A percentile compares a stretch with the other conserved stretches of the same genome.
Evolutionary conservation across 1,140 invertebrate genomes (phyloP).

Genomic region (Rhopalosiphum maidis): DNA sequence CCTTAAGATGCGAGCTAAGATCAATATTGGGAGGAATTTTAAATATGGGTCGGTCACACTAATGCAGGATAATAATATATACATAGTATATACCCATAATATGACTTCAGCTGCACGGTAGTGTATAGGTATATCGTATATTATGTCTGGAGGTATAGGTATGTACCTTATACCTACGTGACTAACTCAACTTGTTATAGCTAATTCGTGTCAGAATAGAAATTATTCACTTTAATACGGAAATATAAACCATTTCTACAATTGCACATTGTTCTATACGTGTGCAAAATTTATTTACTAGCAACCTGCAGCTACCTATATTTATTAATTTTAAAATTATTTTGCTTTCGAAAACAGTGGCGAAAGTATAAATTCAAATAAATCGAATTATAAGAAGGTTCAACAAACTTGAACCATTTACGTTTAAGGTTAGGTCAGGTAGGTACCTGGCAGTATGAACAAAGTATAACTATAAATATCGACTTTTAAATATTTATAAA

Average conservation of each 20-base stretch:
- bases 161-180: neutral
- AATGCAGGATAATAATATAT: neutral
- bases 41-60: neutral
- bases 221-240: conserved; percentile 26
- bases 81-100: neutral
- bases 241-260: conserved; percentile 23
- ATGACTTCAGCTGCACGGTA: neutral
- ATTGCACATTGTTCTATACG: conserved; percentile 14
- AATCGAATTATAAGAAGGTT: too few species aligned
- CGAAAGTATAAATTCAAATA: too few species aligned
- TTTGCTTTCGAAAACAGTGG: too few species aligned
- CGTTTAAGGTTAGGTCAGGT: too few species aligned
- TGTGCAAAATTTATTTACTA: neutral
- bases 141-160: too few species aligned
- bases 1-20: neutral
- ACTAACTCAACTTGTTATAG: conserved; percentile 16
- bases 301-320: neutral
- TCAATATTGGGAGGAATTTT: neutral
- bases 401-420: too few species aligned
- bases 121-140: too few species aligned
- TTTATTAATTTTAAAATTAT: neutral
- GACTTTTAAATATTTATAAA: too few species aligned
- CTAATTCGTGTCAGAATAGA: conserved; percentile 39
- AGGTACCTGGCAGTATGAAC: too few species aligned
- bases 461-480: too few species aligned